Evolutionary conservation across 2,888 invertebrate genomes (phyloP), one percentile per base, ranked within the genome.

Genomic region (Ectropis crepuscularia): DNA sequence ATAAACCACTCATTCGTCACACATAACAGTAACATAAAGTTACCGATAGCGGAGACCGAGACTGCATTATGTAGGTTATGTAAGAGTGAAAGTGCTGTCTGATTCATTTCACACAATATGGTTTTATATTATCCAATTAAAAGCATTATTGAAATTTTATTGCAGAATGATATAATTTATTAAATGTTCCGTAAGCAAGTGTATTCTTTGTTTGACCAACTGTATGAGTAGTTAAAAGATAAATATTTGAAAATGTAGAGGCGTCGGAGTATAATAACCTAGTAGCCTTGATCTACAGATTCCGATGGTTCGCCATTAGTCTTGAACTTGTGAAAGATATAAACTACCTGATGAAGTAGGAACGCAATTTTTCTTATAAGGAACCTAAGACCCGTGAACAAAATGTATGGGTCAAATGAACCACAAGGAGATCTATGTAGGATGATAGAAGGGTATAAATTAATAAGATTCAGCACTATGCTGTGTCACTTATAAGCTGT

Each of bases 51-150:
- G 0, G 9, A 50, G 39, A 39, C 12, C 50, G 9, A 50, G 16
- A 28, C 16, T 50, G 12, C 39, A 39, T 39, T 50, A 39, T 16
- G 12, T 39, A 50, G 5, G 39, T 50, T 50, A 39, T n/a, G 39
- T 10, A 39, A 50, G 12, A 50, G 51, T 9, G 50, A 50, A 50
- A 50, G 50, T 39, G 16, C 38, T 38, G 16, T 8, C 48, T 37
- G 41, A 41, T 16, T 9, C 8, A 16, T 51, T 28, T 42, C 9
- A 6, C n/a, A 16, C 38, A 12, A 39, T 39, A 50, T 39, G 16
- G 16, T 28, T 51, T 5, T 16, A 41, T 39, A 50, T 39, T 50
- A 50, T 36, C 50, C 41, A 51, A 41, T 51, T 16, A n/a, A 51
- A 51, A 6, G 28, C n/a, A 41, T 42, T 41, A 41, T 41, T 41